Base-by-base conservation (phyloP, 2,797 vertebrate species). In the Iguana delicatissima region DNA sequence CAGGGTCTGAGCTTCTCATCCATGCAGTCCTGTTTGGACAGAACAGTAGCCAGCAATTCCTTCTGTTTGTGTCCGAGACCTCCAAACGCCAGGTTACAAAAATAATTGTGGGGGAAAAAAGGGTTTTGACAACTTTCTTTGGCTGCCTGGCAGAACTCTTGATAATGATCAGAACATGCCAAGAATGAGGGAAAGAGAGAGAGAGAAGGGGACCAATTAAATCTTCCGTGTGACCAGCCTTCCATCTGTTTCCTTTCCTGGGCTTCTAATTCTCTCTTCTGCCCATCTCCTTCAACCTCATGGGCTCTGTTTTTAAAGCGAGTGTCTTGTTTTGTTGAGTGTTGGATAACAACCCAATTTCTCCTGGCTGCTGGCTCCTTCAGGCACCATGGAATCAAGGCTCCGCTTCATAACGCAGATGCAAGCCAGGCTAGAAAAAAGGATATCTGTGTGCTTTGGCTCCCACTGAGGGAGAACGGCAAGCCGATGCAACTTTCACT, bases 1-100 rank as follows among this genome's bases (percentile, higher is more conserved):
- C 29, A 5, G 92, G 93, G 91, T 93, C 90, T 95, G 90, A 94
- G 93, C 46, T 92, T 84, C 87, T 91, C 81, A 50, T 91, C 94
- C 89, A 90, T 91, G 46, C 16, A 1, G 4, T 32, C 42, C 22
- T n/a, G 57, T 88, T 94, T 92, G 87, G 93, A 93, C 77, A 89
- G 94, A 52, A 90, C 84, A 89, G 92, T 86, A 92, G 89, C 73
- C 57, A 42, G 77, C 93, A 77, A 76, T 92, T 92, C 90, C 86
- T 91, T 81, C 90, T 46, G 57, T 80, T 2, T 89, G 73, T 84
- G 46, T 9, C 1, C 0, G 4, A 89, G 76, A 77, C 26, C 90
- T 91, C 79, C 50, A 35, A 50, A 74, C 92, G 89, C 35, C 16
- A 67, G 81, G 55, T 84, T 64, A 24, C 32, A 76, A 88, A 89